Evolutionary conservation across 2,113 vertebrate species (phyloP), one percentile per base, ranked within the genome.

Genomic region (Choloepus hoffmanni): DNA sequence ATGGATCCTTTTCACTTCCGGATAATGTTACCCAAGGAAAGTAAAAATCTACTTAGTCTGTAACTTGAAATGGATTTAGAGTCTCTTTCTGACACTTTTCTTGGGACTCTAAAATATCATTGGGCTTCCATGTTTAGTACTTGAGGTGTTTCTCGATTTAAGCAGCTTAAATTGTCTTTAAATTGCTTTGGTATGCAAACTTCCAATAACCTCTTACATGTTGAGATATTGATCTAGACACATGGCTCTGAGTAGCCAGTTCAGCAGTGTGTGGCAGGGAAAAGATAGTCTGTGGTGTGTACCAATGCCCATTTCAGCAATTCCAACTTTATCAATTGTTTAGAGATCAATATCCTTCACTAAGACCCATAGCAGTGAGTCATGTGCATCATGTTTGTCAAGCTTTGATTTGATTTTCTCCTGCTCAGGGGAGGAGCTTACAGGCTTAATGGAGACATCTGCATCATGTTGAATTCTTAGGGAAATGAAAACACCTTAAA

Each of bases 321-420:
- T 19, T 7, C 81, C 81, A 77, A 28, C 60, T 73, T 88, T 62
- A 82, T 70, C 83, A 82, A 16, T 40, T 85, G 55, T 83, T 81
- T 82, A 82, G 50, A 95, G 40, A 89, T 77, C 77, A 92, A 13
- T 58, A 68, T 53, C 53, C 30, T 15, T 60, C 65, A 16, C 24
- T 30, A 83, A 83, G 84, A 83, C 55, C 26, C 85, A 63, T 3
- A 40, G n/a, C 67, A 89, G 43, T 13, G 68, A 92, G 82, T n/a
- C 58, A 78, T 14, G 21, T 1, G 1, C 53, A 79, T 89, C 63
- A 30, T 63, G 67, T 82, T 50, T 86, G 70, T 65, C 28, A 40
- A 91, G 50, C 19, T 95, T 62, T 79, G 43, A 62, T 65, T 84
- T 90, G 36, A 74, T 96, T 82, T 96, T 83, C 78, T 85, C 50